These are phyloP conservation scores for Menura novaehollandiae DNA, from an alignment of 2,113 vertebrate species.

Conservation along the genomic window DNA sequence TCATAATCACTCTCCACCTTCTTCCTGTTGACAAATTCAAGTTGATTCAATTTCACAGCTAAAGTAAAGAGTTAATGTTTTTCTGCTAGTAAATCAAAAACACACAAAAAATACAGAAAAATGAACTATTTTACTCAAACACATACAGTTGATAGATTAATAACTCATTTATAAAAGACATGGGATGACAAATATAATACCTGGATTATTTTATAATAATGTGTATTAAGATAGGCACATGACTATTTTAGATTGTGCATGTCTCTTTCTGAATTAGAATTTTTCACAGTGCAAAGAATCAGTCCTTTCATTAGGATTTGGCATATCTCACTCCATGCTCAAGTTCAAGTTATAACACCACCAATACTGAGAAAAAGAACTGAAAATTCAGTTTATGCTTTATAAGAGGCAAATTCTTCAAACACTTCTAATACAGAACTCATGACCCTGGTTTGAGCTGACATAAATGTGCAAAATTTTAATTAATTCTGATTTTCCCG, in stretches of 20 bases:
- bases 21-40: constrained; percentile 77
- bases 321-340: not conserved
- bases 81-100: not conserved
- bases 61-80: not conserved
- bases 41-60: not conserved
- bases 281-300: not conserved
- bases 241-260: not conserved
- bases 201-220: not conserved
- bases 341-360: constrained; percentile 24
- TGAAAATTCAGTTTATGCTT: not conserved
- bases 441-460: not conserved
- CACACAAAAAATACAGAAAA: not conserved
- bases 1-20: constrained; percentile 90
- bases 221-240: not conserved
- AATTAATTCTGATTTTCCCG: not conserved
- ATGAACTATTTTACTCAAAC: not conserved
- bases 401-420: constrained; percentile 26
- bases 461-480: not conserved
- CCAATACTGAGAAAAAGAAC: not conserved
- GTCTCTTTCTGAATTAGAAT: not conserved
- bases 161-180: not conserved
- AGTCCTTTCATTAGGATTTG: not conserved
- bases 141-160: not conserved
- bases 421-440: not conserved
- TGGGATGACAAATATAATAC: not conserved